Evolutionary conservation across 2,113 vertebrate genomes (phyloP).

Genomic region (Myodes glareolus): DNA sequence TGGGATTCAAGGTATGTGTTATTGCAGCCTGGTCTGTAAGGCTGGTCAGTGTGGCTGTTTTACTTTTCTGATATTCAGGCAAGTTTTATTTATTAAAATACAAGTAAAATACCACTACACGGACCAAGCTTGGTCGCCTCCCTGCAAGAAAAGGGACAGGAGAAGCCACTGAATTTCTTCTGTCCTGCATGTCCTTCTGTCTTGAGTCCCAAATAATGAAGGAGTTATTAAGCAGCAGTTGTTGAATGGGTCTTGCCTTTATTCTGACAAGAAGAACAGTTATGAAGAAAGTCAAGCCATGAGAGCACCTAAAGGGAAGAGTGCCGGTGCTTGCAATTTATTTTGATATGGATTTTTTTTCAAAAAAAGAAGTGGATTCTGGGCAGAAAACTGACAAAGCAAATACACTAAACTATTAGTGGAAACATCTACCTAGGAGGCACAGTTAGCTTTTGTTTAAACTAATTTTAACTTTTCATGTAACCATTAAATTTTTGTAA

Average conservation of each 20-base stretch:
- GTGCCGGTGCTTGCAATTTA: not conserved
- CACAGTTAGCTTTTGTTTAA: conserved; percentile 1
- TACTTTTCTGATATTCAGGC: no score
- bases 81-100: no score
- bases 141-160: conserved; percentile 41
- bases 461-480: conserved; percentile 52
- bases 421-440: not conserved
- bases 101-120: no score
- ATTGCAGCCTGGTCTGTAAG: no score
- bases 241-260: conserved; percentile 67
- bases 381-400: not conserved
- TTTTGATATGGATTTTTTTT: conserved; percentile 6
- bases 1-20: no score
- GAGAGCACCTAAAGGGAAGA: not conserved
- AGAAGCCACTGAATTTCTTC: conserved; percentile 48
- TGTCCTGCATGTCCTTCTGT: not conserved
- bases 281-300: conserved; percentile 74
- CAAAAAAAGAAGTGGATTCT: not conserved
- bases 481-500: conserved; percentile 26
- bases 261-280: conserved; percentile 63
- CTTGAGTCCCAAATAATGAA: conserved; percentile 55
- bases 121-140: conserved; percentile 48
- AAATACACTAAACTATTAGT: conserved; percentile 42
- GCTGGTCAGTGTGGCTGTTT: no score
- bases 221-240: conserved; percentile 46